Conservation (phyloP, 2,888 invertebrate genomes). For the Smittia aterrima region DNA sequence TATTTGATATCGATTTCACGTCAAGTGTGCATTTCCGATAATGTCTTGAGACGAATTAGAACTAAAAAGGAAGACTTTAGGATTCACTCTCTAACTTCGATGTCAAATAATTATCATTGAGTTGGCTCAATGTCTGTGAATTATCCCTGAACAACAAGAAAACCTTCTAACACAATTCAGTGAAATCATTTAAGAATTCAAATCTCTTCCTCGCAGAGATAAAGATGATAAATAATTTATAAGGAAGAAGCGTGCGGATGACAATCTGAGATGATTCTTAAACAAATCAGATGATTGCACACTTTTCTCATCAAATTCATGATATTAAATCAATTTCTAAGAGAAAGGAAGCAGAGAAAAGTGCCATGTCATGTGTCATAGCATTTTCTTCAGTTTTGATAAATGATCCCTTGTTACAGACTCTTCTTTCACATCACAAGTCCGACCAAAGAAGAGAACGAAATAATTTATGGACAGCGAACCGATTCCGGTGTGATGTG, state of each 20-base stretch:
- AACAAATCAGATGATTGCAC: constrained; percentile 37
- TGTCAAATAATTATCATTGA: too few species aligned
- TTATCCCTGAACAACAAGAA: too few species aligned
- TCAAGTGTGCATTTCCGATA: neutral
- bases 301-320: constrained; percentile 11
- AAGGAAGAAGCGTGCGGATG: constrained; percentile 7
- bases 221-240: constrained; percentile 9
- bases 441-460: neutral
- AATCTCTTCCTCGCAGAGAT: neutral
- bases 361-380: constrained; percentile 35
- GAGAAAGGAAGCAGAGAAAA: neutral
- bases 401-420: constrained; percentile 16
- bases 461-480: constrained; percentile 32
- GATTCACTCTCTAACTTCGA: too few species aligned
- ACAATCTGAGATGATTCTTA: constrained; percentile 26
- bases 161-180: neutral
- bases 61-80: neutral
- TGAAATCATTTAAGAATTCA: neutral
- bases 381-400: constrained; percentile 22
- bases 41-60: neutral
- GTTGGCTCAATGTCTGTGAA: too few species aligned
- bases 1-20: neutral
- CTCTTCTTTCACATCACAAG: neutral
- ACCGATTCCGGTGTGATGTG: neutral
- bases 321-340: constrained; percentile 33